Percentiles rank a stretch among this genome's conserved stretches.
Conservation (phyloP, 2,888 invertebrate species). For the Artemia sinica region DNA sequence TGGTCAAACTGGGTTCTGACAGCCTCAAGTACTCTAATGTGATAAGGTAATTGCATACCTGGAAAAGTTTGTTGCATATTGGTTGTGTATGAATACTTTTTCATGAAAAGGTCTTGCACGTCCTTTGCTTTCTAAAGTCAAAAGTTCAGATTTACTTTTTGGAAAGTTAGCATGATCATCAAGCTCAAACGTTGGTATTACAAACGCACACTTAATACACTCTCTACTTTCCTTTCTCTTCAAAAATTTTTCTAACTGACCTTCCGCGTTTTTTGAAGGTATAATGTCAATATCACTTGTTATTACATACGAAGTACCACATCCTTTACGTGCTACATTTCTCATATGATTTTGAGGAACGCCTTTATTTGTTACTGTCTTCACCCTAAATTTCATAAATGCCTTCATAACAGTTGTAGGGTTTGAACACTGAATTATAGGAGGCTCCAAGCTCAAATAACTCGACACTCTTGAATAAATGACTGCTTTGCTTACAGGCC, state of each 20-base stretch:
- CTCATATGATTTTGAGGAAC: constrained; percentile 68
- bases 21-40: no score
- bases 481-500: constrained; percentile 4
- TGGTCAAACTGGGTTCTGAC: no score
- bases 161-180: constrained; percentile 62
- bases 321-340: constrained; percentile 62
- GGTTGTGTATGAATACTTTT: constrained; percentile 78
- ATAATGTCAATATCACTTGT: constrained; percentile 75
- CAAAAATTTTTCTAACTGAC: constrained; percentile 47
- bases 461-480: constrained; percentile 2
- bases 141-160: constrained; percentile 55
- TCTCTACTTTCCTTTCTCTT: constrained; percentile 29
- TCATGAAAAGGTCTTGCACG: constrained; percentile 74
- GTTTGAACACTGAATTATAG: background rate
- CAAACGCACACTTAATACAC: constrained; percentile 55
- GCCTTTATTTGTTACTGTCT: constrained; percentile 1
- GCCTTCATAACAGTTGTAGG: background rate
- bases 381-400: background rate
- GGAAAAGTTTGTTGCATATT: constrained; percentile 75
- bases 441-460: background rate
- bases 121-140: constrained; percentile 55
- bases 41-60: constrained; percentile 38
- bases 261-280: constrained; percentile 54
- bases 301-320: constrained; percentile 56
- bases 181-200: constrained; percentile 74